phyloP scores from a whole-genome alignment of 2,113 vertebrate species.

The Sapayoa aenigma region DNA sequence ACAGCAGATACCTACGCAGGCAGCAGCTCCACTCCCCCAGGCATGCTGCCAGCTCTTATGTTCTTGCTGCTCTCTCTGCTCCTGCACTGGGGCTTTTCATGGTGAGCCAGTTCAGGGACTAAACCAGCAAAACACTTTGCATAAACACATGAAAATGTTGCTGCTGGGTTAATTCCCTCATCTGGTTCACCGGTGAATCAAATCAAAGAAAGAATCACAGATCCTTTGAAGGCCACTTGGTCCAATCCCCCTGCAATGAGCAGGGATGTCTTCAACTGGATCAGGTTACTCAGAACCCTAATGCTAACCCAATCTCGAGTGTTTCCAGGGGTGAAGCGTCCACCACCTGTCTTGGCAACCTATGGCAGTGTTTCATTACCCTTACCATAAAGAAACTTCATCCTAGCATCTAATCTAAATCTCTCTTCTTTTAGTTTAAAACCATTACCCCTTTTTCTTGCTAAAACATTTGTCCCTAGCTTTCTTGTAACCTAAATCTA shows the following conservation, averaged over 20 bases:
- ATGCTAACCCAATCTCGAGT: neutral
- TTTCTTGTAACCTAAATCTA: neutral
- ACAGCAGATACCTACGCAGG: neutral
- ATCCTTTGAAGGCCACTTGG: neutral
- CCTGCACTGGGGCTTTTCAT: neutral
- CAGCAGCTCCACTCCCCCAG: rapidly evolving
- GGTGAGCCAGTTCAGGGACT: neutral
- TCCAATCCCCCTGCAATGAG: neutral
- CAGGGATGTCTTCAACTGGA: neutral
- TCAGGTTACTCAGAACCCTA: neutral
- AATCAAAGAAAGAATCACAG: neutral
- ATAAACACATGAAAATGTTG: neutral
- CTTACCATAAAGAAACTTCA: neutral
- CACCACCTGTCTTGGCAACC: neutral
- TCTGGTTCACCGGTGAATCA: neutral
- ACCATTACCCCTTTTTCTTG: neutral
- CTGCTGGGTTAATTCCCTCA: neutral
- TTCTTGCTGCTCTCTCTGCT: neutral
- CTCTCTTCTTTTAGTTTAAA: neutral
- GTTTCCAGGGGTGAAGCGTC: neutral
- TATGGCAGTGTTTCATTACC: neutral
- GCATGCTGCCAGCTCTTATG: neutral
- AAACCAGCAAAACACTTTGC: neutral
- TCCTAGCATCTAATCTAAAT: neutral
- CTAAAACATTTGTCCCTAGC: neutral